Conservation (phyloP, 2,888 invertebrate genomes). For the Dugesia japonica region DNA sequence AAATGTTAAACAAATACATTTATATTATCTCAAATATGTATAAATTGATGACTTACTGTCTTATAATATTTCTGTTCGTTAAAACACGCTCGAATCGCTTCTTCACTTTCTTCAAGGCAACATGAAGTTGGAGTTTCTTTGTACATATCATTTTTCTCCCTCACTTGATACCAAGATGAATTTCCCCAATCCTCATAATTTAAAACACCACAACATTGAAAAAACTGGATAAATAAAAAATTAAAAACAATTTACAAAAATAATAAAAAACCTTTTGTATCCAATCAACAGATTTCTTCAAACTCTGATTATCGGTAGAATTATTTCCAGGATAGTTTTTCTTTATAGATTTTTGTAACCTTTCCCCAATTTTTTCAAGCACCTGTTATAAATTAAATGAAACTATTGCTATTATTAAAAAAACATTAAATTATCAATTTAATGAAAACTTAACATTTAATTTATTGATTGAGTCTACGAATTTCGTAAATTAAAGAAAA, state of each 20-base stretch:
- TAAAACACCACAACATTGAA: neutral
- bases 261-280: too few species aligned
- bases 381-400: too few species aligned
- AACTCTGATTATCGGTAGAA: neutral
- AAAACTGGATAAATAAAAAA: neutral
- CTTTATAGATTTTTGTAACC: neutral
- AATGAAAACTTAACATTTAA: too few species aligned
- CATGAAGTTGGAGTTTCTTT: neutral
- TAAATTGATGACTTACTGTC: too few species aligned
- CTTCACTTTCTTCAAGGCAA: neutral
- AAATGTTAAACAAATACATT: too few species aligned
- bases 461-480: too few species aligned
- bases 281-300: neutral
- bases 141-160: neutral
- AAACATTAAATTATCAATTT: too few species aligned
- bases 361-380: neutral
- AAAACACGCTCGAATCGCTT: neutral
- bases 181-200: neutral
- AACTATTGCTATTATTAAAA: too few species aligned
- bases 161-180: neutral
- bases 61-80: constrained; percentile 8
- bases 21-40: too few species aligned
- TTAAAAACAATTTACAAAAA: too few species aligned
- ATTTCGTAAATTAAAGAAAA: too few species aligned
- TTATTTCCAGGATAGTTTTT: neutral